Percentiles rank a stretch among this genome's conserved stretches.
Conservation (phyloP, 2,797 vertebrate species). For the Anguilla obscura region DNA sequence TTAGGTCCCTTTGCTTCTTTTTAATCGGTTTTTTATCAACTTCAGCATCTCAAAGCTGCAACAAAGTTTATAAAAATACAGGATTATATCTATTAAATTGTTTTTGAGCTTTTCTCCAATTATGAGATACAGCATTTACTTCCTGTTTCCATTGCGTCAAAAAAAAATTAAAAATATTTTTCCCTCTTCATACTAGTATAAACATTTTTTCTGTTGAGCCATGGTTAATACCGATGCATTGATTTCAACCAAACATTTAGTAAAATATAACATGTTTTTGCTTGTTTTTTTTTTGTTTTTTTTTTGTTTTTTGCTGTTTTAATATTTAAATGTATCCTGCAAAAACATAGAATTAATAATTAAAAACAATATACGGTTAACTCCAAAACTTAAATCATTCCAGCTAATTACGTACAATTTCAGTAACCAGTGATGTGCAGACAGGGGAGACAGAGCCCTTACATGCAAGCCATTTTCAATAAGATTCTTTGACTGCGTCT, state of each 20-base stretch:
- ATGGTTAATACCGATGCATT: neutral
- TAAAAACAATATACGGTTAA: neutral
- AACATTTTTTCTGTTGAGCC: neutral
- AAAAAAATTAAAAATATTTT: neutral
- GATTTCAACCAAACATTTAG: neutral
- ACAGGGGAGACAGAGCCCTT: neutral
- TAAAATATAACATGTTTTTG: neutral
- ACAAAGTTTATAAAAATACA: neutral
- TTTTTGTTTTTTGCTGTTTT: neutral
- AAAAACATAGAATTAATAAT: neutral
- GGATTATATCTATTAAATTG: neutral
- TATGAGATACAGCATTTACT: neutral
- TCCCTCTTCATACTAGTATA: neutral
- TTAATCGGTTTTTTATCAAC: constrained; percentile 4
- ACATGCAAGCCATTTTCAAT: neutral
- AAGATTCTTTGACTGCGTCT: neutral
- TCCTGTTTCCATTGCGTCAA: neutral
- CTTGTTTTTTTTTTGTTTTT: neutral
- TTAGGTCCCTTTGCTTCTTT: neutral
- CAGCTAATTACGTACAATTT: neutral
- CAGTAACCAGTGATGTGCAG: neutral
- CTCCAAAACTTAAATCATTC: neutral
- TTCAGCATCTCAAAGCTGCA: constrained; percentile 19
- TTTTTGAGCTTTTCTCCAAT: neutral
- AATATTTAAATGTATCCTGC: neutral